Evolutionary conservation across 2,113 vertebrate species (phyloP).

Genomic region (Pipa parva): DNA sequence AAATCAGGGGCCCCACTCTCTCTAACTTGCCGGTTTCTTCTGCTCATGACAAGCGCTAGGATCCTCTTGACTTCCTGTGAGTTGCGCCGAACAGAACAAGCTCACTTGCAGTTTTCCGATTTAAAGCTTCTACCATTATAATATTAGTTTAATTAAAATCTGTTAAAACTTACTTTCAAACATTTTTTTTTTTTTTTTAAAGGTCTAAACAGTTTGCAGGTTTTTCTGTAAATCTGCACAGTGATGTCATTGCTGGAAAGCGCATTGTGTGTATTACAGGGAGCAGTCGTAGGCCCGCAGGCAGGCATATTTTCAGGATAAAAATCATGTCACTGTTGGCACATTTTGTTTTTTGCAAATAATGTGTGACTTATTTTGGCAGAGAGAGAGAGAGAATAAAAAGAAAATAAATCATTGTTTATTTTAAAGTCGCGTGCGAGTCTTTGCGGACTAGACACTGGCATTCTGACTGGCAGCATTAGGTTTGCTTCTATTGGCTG

Average conservation of each 20-base stretch:
- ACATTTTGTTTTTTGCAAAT: constrained; percentile 4
- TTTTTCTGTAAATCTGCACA: too few relatives aligned
- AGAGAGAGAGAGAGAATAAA: not conserved
- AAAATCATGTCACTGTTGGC: not conserved
- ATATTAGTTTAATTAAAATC: too few relatives aligned
- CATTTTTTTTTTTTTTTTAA: too few relatives aligned
- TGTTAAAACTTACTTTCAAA: too few relatives aligned
- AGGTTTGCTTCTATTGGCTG: not conserved
- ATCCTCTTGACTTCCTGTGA: too few relatives aligned
- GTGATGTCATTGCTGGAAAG: not conserved
- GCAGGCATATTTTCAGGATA: not conserved
- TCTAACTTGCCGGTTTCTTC: too few relatives aligned
- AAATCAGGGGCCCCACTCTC: too few relatives aligned
- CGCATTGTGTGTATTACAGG: not conserved
- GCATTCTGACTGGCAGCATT: not conserved
- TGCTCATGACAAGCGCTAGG: too few relatives aligned
- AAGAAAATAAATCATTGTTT: not conserved
- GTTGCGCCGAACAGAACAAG: too few relatives aligned
- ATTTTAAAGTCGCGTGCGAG: not conserved
- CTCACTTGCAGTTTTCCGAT: too few relatives aligned
- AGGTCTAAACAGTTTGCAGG: too few relatives aligned
- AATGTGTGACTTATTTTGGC: not conserved
- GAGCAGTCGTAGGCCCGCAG: not conserved
- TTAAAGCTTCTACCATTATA: too few relatives aligned
- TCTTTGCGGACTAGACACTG: not conserved